A percentile compares a stretch with the other conserved stretches of the same genome.
Evolutionary conservation across 2,113 vertebrate genomes (phyloP).

Genomic region (Ancistrus triradiatus): DNA sequence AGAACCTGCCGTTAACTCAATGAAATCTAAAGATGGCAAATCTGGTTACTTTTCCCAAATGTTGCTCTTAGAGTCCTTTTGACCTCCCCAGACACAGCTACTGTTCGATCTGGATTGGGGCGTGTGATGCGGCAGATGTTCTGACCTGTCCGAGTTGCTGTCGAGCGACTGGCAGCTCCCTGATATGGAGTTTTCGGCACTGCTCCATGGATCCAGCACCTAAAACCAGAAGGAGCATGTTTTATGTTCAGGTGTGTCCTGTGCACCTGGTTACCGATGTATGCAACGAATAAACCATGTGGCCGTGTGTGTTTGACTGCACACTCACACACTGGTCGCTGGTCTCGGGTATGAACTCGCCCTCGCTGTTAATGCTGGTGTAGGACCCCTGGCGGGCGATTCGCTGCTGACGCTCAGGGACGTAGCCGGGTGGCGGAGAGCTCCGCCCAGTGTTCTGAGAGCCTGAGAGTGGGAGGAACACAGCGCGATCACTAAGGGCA

Average conservation of each 20-base stretch:
- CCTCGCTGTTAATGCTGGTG: conserved; percentile 95
- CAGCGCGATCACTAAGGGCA: too few species aligned
- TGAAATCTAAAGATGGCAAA: too few species aligned
- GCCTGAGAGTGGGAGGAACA: conserved; percentile 62
- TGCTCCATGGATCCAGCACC: conserved; percentile 92
- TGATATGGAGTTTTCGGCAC: conserved; percentile 88
- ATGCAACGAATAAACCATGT: too few species aligned
- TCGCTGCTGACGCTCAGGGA: conserved; percentile 89
- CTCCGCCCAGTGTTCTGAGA: conserved; percentile 90
- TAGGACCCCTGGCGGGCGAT: conserved; percentile 94
- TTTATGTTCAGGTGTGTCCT: too few species aligned
- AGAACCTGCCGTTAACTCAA: too few species aligned
- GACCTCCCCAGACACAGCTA: too few species aligned
- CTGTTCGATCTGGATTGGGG: too few species aligned
- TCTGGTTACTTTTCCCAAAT: too few species aligned
- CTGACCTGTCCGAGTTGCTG: conserved; percentile 88
- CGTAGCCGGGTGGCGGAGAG: conserved; percentile 91
- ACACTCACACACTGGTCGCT: conserved; percentile 89
- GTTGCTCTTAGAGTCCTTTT: too few species aligned
- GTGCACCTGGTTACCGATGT: too few species aligned
- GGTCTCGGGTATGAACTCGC: conserved; percentile 95
- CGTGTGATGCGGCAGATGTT: not conserved
- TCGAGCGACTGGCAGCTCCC: conserved; percentile 95
- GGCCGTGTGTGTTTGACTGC: not conserved
- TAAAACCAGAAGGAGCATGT: conserved; percentile 56